These are phyloP conservation scores for Motacilla tschutschensis DNA, from an alignment of 2,113 vertebrate species.

Conservation along the genomic window DNA sequence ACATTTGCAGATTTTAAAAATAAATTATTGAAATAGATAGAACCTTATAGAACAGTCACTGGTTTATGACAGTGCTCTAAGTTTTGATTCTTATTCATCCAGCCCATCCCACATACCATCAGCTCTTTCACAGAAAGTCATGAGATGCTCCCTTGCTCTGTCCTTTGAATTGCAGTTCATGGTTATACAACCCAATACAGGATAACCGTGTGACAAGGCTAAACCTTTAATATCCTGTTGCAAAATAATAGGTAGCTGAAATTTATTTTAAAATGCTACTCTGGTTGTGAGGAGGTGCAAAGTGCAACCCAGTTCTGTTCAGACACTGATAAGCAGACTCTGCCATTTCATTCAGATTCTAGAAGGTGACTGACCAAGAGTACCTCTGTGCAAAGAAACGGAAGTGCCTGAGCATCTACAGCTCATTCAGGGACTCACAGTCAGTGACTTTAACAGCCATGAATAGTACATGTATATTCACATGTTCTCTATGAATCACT, in stretches of 20 bases:
- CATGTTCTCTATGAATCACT: not conserved
- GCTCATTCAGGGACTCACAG: not conserved
- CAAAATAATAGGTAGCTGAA: not conserved
- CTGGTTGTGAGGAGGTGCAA: not conserved
- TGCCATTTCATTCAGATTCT: not conserved
- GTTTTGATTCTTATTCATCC: not conserved
- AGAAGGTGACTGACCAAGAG: not conserved
- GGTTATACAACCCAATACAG: not conserved
- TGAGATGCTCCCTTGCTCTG: not conserved
- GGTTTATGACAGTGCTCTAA: not conserved
- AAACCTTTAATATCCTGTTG: not conserved
- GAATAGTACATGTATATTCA: not conserved
- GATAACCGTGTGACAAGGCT: not conserved
- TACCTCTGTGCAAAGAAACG: not conserved
- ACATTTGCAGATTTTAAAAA: not conserved
- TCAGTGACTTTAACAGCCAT: not conserved
- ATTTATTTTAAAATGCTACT: not conserved
- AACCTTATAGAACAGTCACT: not conserved
- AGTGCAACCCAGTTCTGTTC: not conserved
- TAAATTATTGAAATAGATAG: not conserved
- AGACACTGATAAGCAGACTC: not conserved
- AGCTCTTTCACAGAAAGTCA: not conserved
- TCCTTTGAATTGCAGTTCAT: not conserved
- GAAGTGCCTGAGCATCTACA: not conserved
- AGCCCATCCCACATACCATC: not conserved